Base-by-base conservation (phyloP, 2,888 invertebrate genomes). In the Pediacus dermestoides region DNA sequence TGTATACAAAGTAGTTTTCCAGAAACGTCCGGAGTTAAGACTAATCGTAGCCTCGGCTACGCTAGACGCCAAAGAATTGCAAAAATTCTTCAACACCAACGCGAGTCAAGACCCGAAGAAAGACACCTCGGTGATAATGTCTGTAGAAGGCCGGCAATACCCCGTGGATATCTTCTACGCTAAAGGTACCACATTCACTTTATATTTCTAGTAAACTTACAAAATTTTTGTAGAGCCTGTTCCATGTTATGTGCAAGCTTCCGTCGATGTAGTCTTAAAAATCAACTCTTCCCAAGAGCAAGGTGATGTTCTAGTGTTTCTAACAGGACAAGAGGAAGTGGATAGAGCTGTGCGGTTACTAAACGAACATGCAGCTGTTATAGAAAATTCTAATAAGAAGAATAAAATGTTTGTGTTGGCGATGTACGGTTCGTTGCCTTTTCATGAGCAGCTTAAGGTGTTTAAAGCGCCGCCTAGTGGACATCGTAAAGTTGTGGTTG, bases 321-420 rank as follows among this genome's bases (percentile, higher is more conserved):
- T 95, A 2, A 94, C 94, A 0, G 93, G 94, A 10, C 87, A 82
- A 76, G 95, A 97, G 61, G 96, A 97, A 72, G 94, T 97, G 2
- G 82, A 88, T 39, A 71, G 80, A 39, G 89, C 87, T 0, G 74
- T 84, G 2, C 76, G 81, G 16, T 64, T 81, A 0, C 67, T 90
- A 0, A 74, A 75, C 34, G 77, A 78, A 4, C 80, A 85, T 59
- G 77, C 79, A 43, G 75, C 67, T 44, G 66, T 66, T 2, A 74
- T 74, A 48, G 77, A 72, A 58, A 70, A 70, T 37, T 71, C 71
- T 59, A 58, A 69, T 66, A 3, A 72, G 61, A 60, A 74, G 69
- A 1, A 67, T 67, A 73, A 78, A 65, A 58, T 93, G 52, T 69
- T 78, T 45, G 76, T 90, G 2, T 64, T 92, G n/a, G 88, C 95